Evolutionary conservation across 1,140 invertebrate genomes (phyloP), one percentile per base, ranked within the genome.

Genomic region (Bombus haemorrhoidalis): DNA sequence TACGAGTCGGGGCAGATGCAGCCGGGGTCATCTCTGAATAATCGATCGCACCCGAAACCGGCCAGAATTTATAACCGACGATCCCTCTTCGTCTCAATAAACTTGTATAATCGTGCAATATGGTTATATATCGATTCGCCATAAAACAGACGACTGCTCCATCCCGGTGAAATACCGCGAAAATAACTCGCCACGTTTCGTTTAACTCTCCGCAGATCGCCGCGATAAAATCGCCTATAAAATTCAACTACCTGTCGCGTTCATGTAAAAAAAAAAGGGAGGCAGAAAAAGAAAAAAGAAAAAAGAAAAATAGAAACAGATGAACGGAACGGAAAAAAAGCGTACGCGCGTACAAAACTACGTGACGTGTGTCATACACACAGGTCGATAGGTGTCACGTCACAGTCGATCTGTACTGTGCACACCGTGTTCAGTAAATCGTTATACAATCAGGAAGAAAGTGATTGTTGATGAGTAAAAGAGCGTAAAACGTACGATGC

Each of bases 171-270:
- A 80, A 68, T 62, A 79, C 68, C 66, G 68, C 53, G 83, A 85
- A 85, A 83, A 83, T 83, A 77, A 83, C 81, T 78, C 74, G 74
- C 62, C n/a, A 68, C 81, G 81, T 83, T 83, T 77, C 81, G 81
- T 78, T 83, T 83, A 83, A 83, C 74, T 69, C 74, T 69, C 81
- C 74, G 81, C 81, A 83, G 81, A 83, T 77, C 81, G 74, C 39
- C 81, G 62, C 74, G 81, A 83, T 83, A 83, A 83, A 85, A 85
- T 85, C 69, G 78, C 25, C 77, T 69, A 80, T 84, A 84, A 80
- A 84, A 84, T 84, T 84, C 83, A 84, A 84, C 83, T 84, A 84
- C 76, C 83, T 84, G 76, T 80, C 83, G 83, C 77, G 76, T 57
- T 68, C 41, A 66, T 34, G 43, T 34, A 59, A 22, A 57, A 76